Evolutionary conservation across 2,797 vertebrate species (phyloP).

Genomic region (Coccyzus lansbergi): DNA sequence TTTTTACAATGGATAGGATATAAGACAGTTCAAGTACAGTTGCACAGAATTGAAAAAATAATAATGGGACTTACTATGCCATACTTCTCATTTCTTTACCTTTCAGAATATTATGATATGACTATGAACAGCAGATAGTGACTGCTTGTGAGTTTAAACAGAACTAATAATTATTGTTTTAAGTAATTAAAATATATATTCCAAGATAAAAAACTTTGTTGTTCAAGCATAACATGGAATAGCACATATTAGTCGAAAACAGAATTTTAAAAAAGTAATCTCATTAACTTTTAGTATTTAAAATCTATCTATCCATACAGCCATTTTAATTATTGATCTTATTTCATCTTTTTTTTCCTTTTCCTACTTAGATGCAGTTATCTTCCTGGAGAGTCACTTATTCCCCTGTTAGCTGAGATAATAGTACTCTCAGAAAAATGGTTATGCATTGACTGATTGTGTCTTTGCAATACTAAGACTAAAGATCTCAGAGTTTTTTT

Average conservation of each 20-base stretch:
- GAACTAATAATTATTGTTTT: background rate
- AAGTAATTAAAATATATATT: background rate
- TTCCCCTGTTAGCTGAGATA: background rate
- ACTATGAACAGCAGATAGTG: background rate
- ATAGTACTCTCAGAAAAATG: background rate
- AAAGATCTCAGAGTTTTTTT: background rate
- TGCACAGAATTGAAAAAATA: background rate
- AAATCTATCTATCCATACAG: background rate
- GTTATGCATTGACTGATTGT: background rate
- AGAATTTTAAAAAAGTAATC: too few relatives aligned
- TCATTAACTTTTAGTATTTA: background rate
- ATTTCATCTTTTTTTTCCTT: background rate
- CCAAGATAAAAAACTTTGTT: background rate
- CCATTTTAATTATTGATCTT: background rate
- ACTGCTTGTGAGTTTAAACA: background rate
- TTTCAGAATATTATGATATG: background rate
- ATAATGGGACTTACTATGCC: background rate
- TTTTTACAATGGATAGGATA: background rate
- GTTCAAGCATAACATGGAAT: background rate
- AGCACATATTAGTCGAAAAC: background rate
- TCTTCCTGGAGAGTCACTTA: background rate
- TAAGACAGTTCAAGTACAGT: background rate
- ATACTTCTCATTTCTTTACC: background rate
- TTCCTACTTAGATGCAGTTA: background rate
- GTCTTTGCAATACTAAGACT: background rate